These are phyloP conservation scores for Solenodon paradoxus DNA, from an alignment of 2,113 vertebrate genomes.

Conservation along the genomic window DNA sequence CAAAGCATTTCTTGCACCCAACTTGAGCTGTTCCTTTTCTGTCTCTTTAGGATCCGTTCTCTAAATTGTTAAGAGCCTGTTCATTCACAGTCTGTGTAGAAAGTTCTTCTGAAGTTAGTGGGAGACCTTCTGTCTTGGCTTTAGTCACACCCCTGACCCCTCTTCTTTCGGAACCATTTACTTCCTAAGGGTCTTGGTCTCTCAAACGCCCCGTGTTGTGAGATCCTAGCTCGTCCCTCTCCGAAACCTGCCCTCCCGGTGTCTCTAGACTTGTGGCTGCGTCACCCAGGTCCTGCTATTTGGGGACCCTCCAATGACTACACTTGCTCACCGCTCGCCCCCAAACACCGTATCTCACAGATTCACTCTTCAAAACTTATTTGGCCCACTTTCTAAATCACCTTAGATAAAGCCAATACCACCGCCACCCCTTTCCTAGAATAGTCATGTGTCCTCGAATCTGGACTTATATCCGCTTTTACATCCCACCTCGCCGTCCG, in stretches of 20 bases:
- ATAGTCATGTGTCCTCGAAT: neutral
- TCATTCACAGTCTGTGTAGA: neutral
- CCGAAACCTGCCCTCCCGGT: too few species aligned
- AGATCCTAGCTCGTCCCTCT: too few species aligned
- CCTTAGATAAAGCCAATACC: too few species aligned
- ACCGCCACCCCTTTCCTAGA: neutral
- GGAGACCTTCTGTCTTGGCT: neutral
- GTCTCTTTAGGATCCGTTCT: neutral
- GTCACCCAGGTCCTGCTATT: too few species aligned
- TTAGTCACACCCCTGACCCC: neutral
- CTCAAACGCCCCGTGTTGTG: neutral
- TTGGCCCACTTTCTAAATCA: neutral
- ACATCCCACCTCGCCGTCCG: neutral
- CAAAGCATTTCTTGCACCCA: neutral
- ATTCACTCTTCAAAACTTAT: too few species aligned
- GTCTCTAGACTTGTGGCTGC: too few species aligned
- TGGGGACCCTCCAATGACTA: too few species aligned
- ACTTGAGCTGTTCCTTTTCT: neutral
- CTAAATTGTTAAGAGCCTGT: neutral
- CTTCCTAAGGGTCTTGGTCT: neutral
- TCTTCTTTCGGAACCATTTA: neutral
- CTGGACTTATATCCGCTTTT: neutral
- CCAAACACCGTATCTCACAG: too few species aligned
- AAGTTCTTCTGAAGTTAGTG: neutral
- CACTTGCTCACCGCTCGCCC: too few species aligned